These are phyloP conservation scores for Eretmochelys imbricata DNA, from an alignment of 2,113 vertebrate genomes.

Conservation along the genomic window DNA sequence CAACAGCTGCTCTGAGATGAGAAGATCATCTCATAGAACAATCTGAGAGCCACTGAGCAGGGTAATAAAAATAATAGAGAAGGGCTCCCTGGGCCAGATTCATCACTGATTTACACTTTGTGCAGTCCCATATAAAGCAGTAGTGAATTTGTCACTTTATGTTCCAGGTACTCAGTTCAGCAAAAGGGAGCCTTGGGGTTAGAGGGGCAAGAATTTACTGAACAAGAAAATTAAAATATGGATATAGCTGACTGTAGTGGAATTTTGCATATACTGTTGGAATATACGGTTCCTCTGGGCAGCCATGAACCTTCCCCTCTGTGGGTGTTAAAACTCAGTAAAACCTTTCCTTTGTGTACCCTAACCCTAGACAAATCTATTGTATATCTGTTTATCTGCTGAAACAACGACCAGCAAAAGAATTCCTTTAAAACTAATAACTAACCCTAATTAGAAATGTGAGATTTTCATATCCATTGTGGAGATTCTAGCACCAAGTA, in stretches of 20 bases:
- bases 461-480: neutral
- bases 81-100: neutral
- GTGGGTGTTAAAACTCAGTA: neutral
- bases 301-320: neutral
- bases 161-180: neutral
- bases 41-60: constrained; percentile 7
- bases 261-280: rapidly evolving
- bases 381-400: neutral
- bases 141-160: neutral
- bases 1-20: constrained; percentile 24
- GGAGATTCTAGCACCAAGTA: neutral
- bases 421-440: neutral
- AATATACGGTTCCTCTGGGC: neutral
- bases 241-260: neutral
- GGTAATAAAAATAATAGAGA: constrained; percentile 19
- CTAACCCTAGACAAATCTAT: neutral
- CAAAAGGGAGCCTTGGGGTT: constrained; percentile 32
- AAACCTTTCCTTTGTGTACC: neutral
- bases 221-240: constrained; percentile 52
- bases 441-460: neutral
- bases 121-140: neutral
- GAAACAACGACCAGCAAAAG: neutral
- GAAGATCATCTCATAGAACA: constrained; percentile 19
- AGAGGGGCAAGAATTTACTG: constrained; percentile 21
- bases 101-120: too few species aligned